These are phyloP conservation scores for Hippocampus kuda DNA, from an alignment of 2,797 vertebrate species.

Conservation along the genomic window DNA sequence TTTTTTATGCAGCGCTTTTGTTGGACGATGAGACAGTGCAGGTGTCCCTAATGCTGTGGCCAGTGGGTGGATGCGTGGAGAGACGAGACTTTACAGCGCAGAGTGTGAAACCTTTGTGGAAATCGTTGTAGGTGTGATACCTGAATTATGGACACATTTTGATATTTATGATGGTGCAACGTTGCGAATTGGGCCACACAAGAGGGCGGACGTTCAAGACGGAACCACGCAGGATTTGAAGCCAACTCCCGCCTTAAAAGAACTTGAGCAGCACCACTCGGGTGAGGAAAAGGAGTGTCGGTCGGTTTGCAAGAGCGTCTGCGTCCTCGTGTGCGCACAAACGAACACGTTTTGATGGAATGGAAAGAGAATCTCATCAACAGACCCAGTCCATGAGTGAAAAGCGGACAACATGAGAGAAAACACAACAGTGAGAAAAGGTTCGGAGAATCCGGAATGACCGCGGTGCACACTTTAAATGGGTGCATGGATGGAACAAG, in stretches of 20 bases:
- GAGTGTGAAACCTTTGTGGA: background rate
- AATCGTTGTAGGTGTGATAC: background rate
- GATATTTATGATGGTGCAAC: background rate
- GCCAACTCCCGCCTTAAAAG: background rate
- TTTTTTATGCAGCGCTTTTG: background rate
- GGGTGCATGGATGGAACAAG: constrained; percentile 5
- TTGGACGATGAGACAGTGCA: background rate
- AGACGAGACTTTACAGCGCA: background rate
- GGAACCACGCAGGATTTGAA: background rate
- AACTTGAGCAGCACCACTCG: background rate
- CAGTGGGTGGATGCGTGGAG: background rate
- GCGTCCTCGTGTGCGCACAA: background rate
- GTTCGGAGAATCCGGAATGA: constrained; percentile 10
- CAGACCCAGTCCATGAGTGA: background rate
- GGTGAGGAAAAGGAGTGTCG: background rate
- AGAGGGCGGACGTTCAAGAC: background rate
- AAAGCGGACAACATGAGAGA: background rate
- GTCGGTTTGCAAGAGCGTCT: background rate
- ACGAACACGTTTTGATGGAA: background rate
- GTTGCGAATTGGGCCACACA: background rate
- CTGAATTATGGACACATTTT: background rate
- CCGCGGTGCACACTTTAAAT: constrained; percentile 2
- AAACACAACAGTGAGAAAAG: background rate
- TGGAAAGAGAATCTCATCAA: background rate
- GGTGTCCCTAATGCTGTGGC: background rate